phyloP scores from a whole-genome alignment of 1,140 invertebrate genomes.

The Tetraneura akinire region DNA sequence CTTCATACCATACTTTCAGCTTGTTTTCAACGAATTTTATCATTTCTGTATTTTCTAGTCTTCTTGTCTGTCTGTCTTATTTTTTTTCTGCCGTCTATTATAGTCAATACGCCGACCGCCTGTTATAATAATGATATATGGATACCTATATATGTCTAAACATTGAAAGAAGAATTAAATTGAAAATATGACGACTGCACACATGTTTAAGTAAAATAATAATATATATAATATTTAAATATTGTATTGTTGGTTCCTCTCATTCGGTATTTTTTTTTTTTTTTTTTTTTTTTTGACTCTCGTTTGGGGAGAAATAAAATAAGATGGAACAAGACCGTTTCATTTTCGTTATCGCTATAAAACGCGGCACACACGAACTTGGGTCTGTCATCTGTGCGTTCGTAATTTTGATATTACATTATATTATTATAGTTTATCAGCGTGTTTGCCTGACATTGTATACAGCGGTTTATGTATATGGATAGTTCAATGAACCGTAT shows the following conservation, averaged over 20 bases:
- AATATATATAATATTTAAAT: neutral
- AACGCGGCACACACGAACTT: neutral
- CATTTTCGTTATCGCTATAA: neutral
- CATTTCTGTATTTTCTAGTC: neutral
- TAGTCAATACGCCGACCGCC: neutral
- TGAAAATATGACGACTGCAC: neutral
- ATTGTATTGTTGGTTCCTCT: neutral
- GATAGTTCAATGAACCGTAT: slow-evolving; percentile 47
- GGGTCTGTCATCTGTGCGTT: neutral
- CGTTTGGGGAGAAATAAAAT: neutral
- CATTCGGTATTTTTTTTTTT: neutral
- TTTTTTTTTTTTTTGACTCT: neutral
- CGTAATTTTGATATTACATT: slow-evolving; percentile 1
- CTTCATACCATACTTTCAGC: too few species aligned
- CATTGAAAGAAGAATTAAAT: neutral
- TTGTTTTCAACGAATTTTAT: slow-evolving; percentile 1
- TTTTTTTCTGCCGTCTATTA: neutral
- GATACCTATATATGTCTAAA: neutral
- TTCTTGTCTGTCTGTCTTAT: neutral
- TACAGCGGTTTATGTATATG: neutral
- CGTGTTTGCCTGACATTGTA: slow-evolving; percentile 22
- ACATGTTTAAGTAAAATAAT: neutral
- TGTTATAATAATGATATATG: neutral
- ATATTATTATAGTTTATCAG: slow-evolving; percentile 8
- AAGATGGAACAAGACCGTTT: neutral